Base-by-base conservation (phyloP, 2,797 vertebrate genomes). In the Pseudochaenichthys georgianus region DNA sequence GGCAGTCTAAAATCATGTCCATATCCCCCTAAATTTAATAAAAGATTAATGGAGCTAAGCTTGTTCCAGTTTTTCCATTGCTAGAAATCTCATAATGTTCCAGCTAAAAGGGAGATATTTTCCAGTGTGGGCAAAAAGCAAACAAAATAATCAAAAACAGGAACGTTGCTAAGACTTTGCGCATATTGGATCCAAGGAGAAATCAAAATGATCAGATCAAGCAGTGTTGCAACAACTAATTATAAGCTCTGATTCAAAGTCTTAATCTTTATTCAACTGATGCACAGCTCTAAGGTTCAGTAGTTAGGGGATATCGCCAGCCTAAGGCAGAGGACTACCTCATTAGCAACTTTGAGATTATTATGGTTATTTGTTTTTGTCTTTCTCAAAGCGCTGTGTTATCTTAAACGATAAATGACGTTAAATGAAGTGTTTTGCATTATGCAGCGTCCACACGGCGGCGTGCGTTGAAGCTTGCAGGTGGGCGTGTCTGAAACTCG, bases 1-100 rank as follows among this genome's bases (percentile, higher is more conserved):
- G 3, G 34, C 64, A 54, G 17, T 80, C 81, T 67, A 62, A 79
- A 83, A 59, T 78, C 73, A 50, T 66, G 61, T 75, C 81, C 77
- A 77, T 54, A 74, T 87, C 78, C 61, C 9, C 61, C 73, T 65
- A 77, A 89, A 90, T 80, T 87, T 85, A 81, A 92, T 91, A 60
- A 82, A 80, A 90, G 81, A 93, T 90, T 87, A 92, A 61, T 52
- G 77, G 54, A 72, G 62, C 82, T 88, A 72, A 81, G 79, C 82
- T 78, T 54, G 43, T 70, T 79, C 77, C 68, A 72, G 84, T 57
- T 82, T 76, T 85, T 63, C 70, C 62, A 13, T 73, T 63, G 53
- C 71, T 70, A 57, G 52, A 81, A 83, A 88, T 82, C 65, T 50
- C 42, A 70, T 83, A 70, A 78, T 81, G 64, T 75, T 77, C 19